A percentile compares a stretch with the other conserved stretches of the same genome.
These are phyloP conservation scores for Cephus rjabovi DNA, from an alignment of 2,888 invertebrate genomes.

Conservation along the genomic window DNA sequence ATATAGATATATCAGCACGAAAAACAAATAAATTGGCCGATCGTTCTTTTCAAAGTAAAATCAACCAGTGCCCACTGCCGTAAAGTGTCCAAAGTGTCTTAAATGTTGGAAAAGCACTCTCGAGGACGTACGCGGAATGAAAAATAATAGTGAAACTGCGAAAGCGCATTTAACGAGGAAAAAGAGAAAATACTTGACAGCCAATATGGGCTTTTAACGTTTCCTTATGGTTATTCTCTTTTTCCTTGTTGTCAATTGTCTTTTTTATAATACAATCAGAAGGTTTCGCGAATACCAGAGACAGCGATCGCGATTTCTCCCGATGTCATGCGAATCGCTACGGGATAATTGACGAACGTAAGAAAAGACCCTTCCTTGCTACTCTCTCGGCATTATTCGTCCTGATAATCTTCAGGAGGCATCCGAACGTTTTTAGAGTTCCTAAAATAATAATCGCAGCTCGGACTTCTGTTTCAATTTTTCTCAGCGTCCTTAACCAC, in stretches of 20 bases:
- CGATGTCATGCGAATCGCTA: neutral
- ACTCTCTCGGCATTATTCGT: neutral
- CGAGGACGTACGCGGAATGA: slow-evolving; percentile 3
- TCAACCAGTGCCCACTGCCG: slow-evolving; percentile 36
- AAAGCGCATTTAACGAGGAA: neutral
- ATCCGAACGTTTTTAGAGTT: slow-evolving; percentile 33
- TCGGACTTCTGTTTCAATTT: neutral
- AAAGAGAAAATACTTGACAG: neutral
- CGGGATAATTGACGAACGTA: neutral
- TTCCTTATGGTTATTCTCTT: neutral
- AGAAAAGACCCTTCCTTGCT: neutral
- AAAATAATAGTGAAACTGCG: slow-evolving; percentile 2
- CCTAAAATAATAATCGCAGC: slow-evolving; percentile 16
- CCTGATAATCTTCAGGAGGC: slow-evolving; percentile 10
- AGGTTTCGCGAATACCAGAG: neutral
- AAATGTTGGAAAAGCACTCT: slow-evolving; percentile 14
- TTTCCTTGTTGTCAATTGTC: neutral
- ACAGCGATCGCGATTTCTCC: neutral
- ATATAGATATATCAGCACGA: neutral
- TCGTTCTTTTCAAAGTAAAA: neutral
- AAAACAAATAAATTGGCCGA: neutral
- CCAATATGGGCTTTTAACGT: neutral
- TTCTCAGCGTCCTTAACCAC: neutral
- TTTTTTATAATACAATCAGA: neutral
- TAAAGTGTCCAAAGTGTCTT: slow-evolving; percentile 37